phyloP scores from a whole-genome alignment of 2,888 invertebrate genomes.

The Troglohyphantes excavatus region DNA sequence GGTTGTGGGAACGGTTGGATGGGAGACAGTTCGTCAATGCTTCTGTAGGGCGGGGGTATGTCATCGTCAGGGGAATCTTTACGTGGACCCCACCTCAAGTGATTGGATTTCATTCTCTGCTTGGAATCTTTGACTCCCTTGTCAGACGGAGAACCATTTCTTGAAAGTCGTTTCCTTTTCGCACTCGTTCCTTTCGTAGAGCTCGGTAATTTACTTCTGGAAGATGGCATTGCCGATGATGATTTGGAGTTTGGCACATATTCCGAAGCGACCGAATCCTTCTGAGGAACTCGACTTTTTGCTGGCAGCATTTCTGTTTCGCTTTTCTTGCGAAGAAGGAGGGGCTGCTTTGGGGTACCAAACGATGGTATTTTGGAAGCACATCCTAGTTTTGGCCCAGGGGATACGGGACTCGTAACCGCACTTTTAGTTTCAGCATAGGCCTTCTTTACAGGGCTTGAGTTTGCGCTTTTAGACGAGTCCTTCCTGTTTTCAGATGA shows the following conservation, averaged over 20 bases:
- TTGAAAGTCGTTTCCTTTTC: conserved; percentile 58
- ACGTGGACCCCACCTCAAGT: conserved; percentile 54
- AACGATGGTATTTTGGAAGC: conserved; percentile 73
- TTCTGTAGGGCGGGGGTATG: conserved; percentile 16
- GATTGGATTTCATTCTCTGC: conserved; percentile 60
- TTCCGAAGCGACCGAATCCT: conserved; percentile 40
- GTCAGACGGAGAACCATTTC: conserved; percentile 53
- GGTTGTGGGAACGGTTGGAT: conserved; percentile 48
- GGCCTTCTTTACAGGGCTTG: conserved; percentile 13
- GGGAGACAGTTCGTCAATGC: conserved; percentile 25
- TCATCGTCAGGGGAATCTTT: conserved; percentile 26
- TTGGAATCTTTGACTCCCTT: conserved; percentile 64
- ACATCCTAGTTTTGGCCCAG: conserved; percentile 46
- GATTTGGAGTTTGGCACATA: conserved; percentile 53
- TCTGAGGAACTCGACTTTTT: conserved; percentile 20
- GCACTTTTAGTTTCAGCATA: conserved; percentile 42
- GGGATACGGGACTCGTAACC: conserved; percentile 46
- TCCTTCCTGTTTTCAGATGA: conserved; percentile 56
- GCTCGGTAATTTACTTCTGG: conserved; percentile 31
- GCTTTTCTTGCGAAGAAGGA: conserved; percentile 49
- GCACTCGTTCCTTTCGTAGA: conserved; percentile 41
- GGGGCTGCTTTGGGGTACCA: conserved; percentile 38
- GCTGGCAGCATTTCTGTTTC: conserved; percentile 39
- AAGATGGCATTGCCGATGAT: conserved; percentile 36
- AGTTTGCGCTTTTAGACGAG: conserved; percentile 53